Conservation (phyloP, 2,888 invertebrate species). For the Actias luna region DNA sequence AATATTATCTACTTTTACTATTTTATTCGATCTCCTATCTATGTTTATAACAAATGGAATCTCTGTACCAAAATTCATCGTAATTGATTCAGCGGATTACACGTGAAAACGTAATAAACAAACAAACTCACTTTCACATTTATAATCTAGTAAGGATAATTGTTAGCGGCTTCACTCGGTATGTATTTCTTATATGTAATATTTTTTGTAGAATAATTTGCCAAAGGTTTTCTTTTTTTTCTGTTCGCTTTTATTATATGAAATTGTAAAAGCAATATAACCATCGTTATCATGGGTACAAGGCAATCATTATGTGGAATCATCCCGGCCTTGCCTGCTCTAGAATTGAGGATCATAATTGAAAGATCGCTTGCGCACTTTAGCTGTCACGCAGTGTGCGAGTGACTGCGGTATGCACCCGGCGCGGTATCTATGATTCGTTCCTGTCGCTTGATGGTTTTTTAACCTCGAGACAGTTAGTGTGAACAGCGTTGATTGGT, state of each 20-base stretch:
- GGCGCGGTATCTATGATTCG: constrained; percentile 11
- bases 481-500: constrained; percentile 15
- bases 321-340: constrained; percentile 59
- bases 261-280: not conserved
- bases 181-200: too few species aligned
- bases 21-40: not conserved
- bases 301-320: constrained; percentile 47
- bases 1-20: not conserved
- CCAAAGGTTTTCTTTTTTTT: too few species aligned
- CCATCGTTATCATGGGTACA: not conserved
- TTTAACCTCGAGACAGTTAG: constrained; percentile 16
- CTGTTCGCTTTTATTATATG: not conserved
- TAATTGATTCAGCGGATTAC: too few species aligned
- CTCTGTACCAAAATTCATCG: too few species aligned
- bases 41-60: too few species aligned
- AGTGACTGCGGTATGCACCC: constrained; percentile 34
- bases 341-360: constrained; percentile 72
- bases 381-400: constrained; percentile 60
- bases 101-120: too few species aligned
- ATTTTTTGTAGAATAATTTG: too few species aligned
- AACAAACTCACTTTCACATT: too few species aligned
- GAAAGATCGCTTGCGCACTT: constrained; percentile 63
- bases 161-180: too few species aligned
- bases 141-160: too few species aligned
- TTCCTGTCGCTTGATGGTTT: constrained; percentile 17